phyloP scores from a whole-genome alignment of 2,888 invertebrate species.

The Phania funesta region DNA sequence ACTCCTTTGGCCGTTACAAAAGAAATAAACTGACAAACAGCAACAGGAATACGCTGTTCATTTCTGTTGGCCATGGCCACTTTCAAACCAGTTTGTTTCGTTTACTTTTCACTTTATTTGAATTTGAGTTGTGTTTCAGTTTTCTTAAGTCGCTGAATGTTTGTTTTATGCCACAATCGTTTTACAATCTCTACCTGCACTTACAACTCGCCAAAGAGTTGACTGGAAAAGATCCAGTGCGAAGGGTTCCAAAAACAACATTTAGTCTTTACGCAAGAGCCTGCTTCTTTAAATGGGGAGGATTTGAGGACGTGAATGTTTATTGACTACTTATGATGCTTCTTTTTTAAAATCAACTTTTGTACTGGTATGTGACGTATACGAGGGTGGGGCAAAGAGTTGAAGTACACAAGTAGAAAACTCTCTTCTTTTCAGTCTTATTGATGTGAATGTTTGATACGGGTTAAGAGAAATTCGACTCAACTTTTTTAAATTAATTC shows the following conservation, averaged over 20 bases:
- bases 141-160: conserved; percentile 8
- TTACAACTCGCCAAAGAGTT: neutral
- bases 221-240: conserved; percentile 1
- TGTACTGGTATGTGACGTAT: neutral
- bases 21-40: neutral
- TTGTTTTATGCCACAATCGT: conserved; percentile 38
- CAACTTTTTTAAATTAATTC: no score
- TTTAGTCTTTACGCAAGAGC: conserved; percentile 22
- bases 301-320: conserved; percentile 57
- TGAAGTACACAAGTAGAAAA: no score
- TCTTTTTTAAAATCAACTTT: neutral
- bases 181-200: conserved; percentile 33
- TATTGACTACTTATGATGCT: conserved; percentile 13
- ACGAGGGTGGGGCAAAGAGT: neutral
- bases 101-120: conserved; percentile 55
- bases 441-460: no score
- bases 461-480: no score
- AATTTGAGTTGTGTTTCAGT: conserved; percentile 26
- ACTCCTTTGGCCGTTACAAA: conserved; percentile 50
- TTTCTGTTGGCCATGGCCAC: conserved; percentile 15
- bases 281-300: conserved; percentile 33
- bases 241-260: conserved; percentile 26
- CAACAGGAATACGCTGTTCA: conserved; percentile 42
- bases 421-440: no score
- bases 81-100: conserved; percentile 62